Percentiles rank a stretch among this genome's conserved stretches.
These are phyloP conservation scores for pig (Sus scrofa) DNA, from an alignment of 2,113 vertebrate species.

Conservation along the genomic window T2T-Sscrofa CM000828.6:63937001-63937500, in stretches of 20 bases:
- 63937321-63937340: background rate
- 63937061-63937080: background rate
- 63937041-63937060: constrained; percentile 1
- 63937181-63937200: background rate
- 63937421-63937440: background rate
- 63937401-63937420: background rate
- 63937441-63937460: too few relatives aligned
- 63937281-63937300: constrained; percentile 6
- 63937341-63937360: background rate
- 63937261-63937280: background rate
- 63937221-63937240: background rate
- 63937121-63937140: background rate
- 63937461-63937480: background rate
- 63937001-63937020: background rate
- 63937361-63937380: background rate
- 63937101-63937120: background rate
- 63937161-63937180: background rate
- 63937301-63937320: background rate
- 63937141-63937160: constrained; percentile 13
- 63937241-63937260: background rate
- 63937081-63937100: background rate
- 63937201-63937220: constrained; percentile 25
- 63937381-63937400: background rate
- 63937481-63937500: background rate
- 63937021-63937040: background rate